Evolutionary conservation across 2,113 vertebrate species (phyloP).

Genomic region (Triplophysa siluroides): DNA sequence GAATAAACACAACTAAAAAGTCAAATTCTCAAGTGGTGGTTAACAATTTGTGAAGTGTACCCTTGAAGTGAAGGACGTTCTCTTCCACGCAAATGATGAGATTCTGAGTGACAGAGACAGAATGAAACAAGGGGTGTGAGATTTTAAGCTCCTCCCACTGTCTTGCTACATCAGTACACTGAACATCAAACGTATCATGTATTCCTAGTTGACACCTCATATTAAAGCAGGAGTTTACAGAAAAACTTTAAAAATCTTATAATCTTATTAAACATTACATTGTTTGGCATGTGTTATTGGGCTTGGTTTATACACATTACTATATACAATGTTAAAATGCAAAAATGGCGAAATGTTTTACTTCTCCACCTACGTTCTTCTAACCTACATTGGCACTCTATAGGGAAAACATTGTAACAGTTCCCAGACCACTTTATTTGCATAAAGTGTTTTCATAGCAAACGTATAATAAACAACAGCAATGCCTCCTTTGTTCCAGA

Average conservation of each 20-base stretch:
- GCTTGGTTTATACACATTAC: too few relatives aligned
- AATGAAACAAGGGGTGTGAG: not conserved
- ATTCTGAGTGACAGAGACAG: constrained; percentile 73
- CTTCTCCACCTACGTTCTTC: not conserved
- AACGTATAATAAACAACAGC: not conserved
- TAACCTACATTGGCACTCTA: not conserved
- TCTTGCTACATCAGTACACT: not conserved
- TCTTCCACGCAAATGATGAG: constrained; percentile 80
- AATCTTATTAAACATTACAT: too few relatives aligned
- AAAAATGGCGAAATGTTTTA: not conserved
- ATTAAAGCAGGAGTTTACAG: too few relatives aligned
- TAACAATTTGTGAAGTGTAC: constrained; percentile 63
- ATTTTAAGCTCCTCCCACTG: constrained; percentile 3
- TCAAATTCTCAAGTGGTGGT: not conserved
- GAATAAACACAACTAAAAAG: not conserved
- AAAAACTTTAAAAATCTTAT: too few relatives aligned
- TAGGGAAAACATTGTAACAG: not conserved
- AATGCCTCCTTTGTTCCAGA: constrained; percentile 21
- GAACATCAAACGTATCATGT: not conserved
- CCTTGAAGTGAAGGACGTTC: constrained; percentile 85
- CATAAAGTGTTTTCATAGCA: constrained; percentile 4
- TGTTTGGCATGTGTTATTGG: too few relatives aligned
- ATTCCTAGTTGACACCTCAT: too few relatives aligned
- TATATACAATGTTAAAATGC: not conserved
- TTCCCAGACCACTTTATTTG: constrained; percentile 25